These are phyloP conservation scores for Perca fluviatilis DNA, from an alignment of 2,113 vertebrate genomes.

Conservation along the genomic window DNA sequence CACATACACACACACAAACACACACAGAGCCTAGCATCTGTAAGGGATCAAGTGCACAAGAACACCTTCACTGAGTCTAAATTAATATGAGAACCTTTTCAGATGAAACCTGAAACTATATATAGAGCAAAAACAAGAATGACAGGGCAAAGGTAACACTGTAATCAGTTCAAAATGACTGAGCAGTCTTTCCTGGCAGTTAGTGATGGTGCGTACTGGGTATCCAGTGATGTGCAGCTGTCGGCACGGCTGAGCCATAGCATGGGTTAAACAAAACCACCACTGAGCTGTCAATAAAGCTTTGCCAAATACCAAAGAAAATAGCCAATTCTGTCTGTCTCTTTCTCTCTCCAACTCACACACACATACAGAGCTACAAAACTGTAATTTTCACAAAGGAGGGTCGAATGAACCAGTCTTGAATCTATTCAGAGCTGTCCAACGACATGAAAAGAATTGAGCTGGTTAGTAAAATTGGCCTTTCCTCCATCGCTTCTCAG, in stretches of 20 bases:
- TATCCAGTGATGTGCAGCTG: constrained; percentile 61
- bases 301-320: constrained; percentile 59
- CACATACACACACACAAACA: constrained; percentile 11
- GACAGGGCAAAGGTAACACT: neutral
- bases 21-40: constrained; percentile 1
- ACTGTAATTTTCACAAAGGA: constrained; percentile 45
- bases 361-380: constrained; percentile 32
- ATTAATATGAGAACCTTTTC: constrained; percentile 16
- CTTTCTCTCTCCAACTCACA: neutral
- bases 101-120: constrained; percentile 7
- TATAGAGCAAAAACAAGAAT: neutral
- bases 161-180: constrained; percentile 43
- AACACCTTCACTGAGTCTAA: constrained; percentile 22
- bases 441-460: constrained; percentile 61
- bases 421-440: constrained; percentile 63
- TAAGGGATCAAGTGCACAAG: constrained; percentile 28
- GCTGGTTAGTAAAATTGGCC: constrained; percentile 49
- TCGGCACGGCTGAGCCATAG: constrained; percentile 50
- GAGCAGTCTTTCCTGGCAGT: constrained; percentile 49
- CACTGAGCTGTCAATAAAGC: constrained; percentile 61
- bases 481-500: constrained; percentile 15
- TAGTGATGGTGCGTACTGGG: constrained; percentile 28
- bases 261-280: constrained; percentile 66
- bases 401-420: constrained; percentile 54
- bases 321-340: constrained; percentile 58